These are phyloP conservation scores for Gambelia wislizenii DNA, from an alignment of 2,797 vertebrate genomes.

Conservation along the genomic window DNA sequence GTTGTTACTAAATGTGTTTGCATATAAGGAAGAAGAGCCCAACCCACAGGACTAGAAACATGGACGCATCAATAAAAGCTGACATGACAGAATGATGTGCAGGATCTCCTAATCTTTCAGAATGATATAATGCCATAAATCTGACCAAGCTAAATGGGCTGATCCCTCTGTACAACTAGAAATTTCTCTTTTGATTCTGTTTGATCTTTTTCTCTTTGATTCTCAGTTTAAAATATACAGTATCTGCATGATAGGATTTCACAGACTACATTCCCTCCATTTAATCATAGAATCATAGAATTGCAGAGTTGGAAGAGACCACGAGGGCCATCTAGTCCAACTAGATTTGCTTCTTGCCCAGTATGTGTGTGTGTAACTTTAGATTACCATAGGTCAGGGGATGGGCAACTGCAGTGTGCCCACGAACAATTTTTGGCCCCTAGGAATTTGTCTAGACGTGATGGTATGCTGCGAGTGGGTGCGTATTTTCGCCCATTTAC, in stretches of 20 bases:
- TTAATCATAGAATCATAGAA: no score
- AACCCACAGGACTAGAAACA: no score
- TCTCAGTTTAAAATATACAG: not conserved
- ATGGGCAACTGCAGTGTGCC: no score
- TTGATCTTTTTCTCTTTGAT: not conserved
- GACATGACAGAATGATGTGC: not conserved
- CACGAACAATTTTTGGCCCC: no score
- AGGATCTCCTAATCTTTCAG: not conserved
- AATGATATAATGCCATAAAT: not conserved
- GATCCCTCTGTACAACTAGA: not conserved
- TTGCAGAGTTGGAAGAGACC: no score
- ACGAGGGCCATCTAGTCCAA: no score
- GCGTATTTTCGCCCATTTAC: no score
- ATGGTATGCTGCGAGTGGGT: no score
- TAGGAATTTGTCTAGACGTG: no score
- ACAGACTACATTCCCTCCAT: not conserved
- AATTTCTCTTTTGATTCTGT: not conserved
- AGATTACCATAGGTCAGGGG: not conserved
- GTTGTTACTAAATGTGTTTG: not conserved
- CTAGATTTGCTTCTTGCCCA: no score
- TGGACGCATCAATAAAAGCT: not conserved
- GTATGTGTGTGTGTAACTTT: not conserved
- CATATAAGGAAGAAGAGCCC: not conserved
- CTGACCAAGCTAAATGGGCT: not conserved
- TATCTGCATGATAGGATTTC: not conserved